Percentiles rank a stretch among this genome's conserved stretches.
These are phyloP conservation scores for Butorides virescens DNA, from an alignment of 2,113 vertebrate species.

Conservation along the genomic window DNA sequence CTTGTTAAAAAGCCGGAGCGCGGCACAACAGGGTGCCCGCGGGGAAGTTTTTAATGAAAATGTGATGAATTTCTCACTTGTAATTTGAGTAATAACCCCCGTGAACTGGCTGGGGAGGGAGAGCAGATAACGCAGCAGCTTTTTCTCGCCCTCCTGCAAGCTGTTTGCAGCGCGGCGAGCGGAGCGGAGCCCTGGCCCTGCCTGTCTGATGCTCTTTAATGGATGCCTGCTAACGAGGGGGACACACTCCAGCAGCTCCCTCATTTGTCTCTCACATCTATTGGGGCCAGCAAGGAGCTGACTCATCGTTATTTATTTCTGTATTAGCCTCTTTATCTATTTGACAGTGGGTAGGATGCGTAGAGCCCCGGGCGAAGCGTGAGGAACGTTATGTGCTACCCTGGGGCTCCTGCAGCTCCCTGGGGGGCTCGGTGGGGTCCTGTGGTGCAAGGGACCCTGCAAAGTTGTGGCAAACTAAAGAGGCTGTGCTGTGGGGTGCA, in stretches of 20 bases:
- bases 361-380: accelerated
- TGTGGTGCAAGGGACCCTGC: neutral
- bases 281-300: neutral
- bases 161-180: accelerated
- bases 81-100: neutral
- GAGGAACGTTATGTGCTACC: neutral
- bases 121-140: neutral
- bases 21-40: neutral
- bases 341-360: accelerated
- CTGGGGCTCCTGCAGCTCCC: neutral
- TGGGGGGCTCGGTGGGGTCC: accelerated
- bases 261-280: accelerated
- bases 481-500: neutral
- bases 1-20: neutral
- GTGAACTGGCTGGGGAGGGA: neutral
- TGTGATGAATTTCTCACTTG: constrained; percentile 23
- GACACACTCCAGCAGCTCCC: neutral
- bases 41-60: constrained; percentile 59
- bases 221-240: neutral
- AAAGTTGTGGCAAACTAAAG: neutral
- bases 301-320: neutral
- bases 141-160: neutral
- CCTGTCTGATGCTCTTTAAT: neutral
- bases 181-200: neutral
- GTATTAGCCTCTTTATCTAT: accelerated